A percentile compares a stretch with the other conserved stretches of the same genome.
These are phyloP conservation scores for Cataglyphis hispanica DNA, from an alignment of 1,140 invertebrate genomes.

Conservation along the genomic window DNA sequence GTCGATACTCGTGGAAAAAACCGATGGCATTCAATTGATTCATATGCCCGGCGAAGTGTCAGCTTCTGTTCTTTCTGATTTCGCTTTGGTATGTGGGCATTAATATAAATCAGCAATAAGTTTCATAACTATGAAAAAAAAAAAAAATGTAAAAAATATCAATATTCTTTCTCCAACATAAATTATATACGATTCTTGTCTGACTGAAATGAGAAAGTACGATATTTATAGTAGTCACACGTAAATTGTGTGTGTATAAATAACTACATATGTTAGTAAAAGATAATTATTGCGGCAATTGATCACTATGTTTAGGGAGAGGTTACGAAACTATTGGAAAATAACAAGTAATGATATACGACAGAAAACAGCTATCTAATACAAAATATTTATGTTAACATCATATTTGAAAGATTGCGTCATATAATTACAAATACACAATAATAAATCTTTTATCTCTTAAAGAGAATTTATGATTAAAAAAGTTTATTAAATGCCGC, in stretches of 20 bases:
- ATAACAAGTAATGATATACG: conserved; percentile 42
- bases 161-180: not conserved
- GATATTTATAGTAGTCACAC: conserved; percentile 21
- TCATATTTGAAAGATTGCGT: conserved; percentile 1
- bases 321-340: conserved; percentile 50
- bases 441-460: not conserved
- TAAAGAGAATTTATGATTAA: not conserved
- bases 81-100: not conserved
- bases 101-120: not conserved
- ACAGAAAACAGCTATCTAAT: not conserved
- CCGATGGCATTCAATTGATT: not conserved
- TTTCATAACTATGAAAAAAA: not conserved
- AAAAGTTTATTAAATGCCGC: not conserved
- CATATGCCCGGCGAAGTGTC: not conserved
- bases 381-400: not conserved
- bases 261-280: conserved; percentile 12
- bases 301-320: conserved; percentile 34
- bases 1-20: conserved; percentile 5
- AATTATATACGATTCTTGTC: not conserved
- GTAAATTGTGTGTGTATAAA: conserved; percentile 25
- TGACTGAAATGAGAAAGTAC: conserved; percentile 1
- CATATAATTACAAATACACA: conserved; percentile 25
- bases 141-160: not conserved
- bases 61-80: not conserved
- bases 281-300: conserved; percentile 30